A percentile compares a stretch with the other conserved stretches of the same genome.
Conservation (phyloP, 1,140 invertebrate genomes). For the Stenopsyche tienmushanensis region DNA sequence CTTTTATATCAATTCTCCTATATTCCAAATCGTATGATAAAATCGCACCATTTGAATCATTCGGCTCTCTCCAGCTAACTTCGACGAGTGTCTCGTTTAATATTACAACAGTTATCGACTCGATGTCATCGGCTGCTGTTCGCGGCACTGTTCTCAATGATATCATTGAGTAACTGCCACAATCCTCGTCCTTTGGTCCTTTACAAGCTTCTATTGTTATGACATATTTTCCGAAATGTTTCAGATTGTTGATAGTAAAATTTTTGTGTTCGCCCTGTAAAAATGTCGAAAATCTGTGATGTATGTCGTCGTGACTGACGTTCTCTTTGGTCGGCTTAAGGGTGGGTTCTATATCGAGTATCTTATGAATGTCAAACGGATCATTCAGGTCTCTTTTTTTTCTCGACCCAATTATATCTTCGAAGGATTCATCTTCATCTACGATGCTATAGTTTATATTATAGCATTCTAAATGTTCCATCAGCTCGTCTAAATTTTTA, state of each 20-base stretch:
- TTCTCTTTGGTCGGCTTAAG: slow-evolving; percentile 12
- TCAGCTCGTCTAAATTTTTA: not conserved
- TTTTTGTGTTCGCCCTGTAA: slow-evolving; percentile 20
- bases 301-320: slow-evolving; percentile 21
- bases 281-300: slow-evolving; percentile 26
- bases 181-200: slow-evolving; percentile 39
- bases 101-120: slow-evolving; percentile 42
- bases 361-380: slow-evolving; percentile 19
- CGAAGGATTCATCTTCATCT: not conserved
- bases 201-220: slow-evolving; percentile 58
- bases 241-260: slow-evolving; percentile 44
- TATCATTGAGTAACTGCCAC: slow-evolving; percentile 21
- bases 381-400: not conserved
- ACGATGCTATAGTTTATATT: not conserved
- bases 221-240: slow-evolving; percentile 54
- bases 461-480: slow-evolving; percentile 15
- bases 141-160: slow-evolving; percentile 23
- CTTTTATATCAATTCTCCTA: slow-evolving; percentile 47
- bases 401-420: slow-evolving; percentile 1
- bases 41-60: slow-evolving; percentile 63
- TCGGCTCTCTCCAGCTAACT: slow-evolving; percentile 62
- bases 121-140: slow-evolving; percentile 46
- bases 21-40: slow-evolving; percentile 63
- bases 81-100: slow-evolving; percentile 45
- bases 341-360: not conserved